Evolutionary conservation across 1,140 invertebrate species (phyloP).

Genomic region (Ridgeia piscesae): DNA sequence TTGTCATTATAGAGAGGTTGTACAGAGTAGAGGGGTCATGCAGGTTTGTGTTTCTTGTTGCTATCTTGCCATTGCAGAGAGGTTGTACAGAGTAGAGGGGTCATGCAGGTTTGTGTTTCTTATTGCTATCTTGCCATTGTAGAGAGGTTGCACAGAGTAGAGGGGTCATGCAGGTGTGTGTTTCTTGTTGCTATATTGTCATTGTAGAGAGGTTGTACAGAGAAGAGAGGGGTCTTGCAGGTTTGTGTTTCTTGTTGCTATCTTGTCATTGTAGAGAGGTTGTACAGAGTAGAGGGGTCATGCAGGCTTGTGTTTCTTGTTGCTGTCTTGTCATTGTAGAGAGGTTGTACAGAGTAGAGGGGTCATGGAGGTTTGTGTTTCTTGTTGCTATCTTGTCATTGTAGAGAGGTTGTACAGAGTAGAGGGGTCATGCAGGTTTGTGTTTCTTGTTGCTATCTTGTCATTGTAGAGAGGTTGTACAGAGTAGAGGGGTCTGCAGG

Average conservation of each 20-base stretch:
- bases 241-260: too few relatives aligned
- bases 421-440: too few relatives aligned
- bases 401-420: too few relatives aligned
- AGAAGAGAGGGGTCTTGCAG: too few relatives aligned
- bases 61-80: background rate
- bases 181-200: background rate
- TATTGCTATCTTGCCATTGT: background rate
- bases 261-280: background rate
- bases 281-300: background rate
- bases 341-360: too few relatives aligned
- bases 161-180: background rate
- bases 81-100: background rate
- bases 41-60: background rate
- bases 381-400: too few relatives aligned
- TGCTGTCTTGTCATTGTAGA: too few relatives aligned
- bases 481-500: background rate
- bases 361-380: too few relatives aligned
- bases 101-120: background rate
- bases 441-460: too few relatives aligned
- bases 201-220: background rate
- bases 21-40: background rate
- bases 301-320: too few relatives aligned
- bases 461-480: background rate
- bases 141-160: background rate
- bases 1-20: background rate